Conservation (phyloP, 2,113 vertebrate species). For the Pedionomus torquatus region DNA sequence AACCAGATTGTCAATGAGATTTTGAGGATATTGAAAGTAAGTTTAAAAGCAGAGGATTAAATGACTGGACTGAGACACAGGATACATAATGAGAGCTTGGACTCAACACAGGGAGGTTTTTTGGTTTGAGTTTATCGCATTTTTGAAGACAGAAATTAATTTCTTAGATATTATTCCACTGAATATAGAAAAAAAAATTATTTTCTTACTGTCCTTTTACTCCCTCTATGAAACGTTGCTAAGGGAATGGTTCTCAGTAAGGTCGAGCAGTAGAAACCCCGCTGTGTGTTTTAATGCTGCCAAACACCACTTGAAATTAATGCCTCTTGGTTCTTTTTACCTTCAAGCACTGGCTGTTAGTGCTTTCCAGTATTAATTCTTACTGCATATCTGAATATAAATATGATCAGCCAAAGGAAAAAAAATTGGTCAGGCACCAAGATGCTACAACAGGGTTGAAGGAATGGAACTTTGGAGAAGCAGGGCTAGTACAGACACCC, state of each 20-base stretch:
- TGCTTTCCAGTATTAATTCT: slow-evolving; percentile 3
- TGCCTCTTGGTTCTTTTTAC: slow-evolving; percentile 30
- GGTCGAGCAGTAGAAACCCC: slow-evolving; percentile 50
- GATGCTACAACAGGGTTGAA: not conserved
- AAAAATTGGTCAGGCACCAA: not conserved
- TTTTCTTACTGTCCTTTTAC: slow-evolving; percentile 42
- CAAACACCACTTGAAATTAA: slow-evolving; percentile 52
- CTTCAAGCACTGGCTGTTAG: not conserved
- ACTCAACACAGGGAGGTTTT: not conserved
- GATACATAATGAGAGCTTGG: not conserved
- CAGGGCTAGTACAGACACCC: not conserved
- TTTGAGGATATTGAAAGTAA: not conserved
- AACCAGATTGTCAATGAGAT: not conserved
- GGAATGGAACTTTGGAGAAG: not conserved
- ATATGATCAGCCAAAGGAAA: not conserved
- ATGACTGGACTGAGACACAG: not conserved
- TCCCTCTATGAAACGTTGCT: slow-evolving; percentile 54
- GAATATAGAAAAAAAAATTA: not conserved
- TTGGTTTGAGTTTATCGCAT: not conserved
- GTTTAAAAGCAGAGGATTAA: slow-evolving; percentile 1
- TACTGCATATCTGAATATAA: not conserved
- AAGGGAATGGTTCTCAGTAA: slow-evolving; percentile 50
- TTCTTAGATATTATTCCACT: slow-evolving; percentile 10
- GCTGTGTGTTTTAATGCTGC: slow-evolving; percentile 37
- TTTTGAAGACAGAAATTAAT: not conserved